Evolutionary conservation across 1,140 invertebrate genomes (phyloP).

Genomic region (Delia radicum): DNA sequence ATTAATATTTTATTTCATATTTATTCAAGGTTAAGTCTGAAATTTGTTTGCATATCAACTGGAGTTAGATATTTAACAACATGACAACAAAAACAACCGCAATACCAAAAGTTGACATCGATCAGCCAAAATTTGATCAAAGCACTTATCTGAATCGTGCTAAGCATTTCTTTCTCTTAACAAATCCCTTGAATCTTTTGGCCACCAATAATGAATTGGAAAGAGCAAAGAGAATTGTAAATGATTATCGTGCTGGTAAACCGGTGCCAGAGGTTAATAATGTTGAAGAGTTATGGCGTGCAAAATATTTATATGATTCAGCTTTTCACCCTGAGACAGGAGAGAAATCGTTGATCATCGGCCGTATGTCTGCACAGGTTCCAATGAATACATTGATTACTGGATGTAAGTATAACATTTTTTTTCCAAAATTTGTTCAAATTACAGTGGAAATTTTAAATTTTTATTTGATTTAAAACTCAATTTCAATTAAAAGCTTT

Average conservation of each 20-base stretch:
- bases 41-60: neutral
- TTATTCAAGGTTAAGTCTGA: neutral
- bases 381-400: constrained; percentile 92
- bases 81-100: constrained; percentile 32
- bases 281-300: constrained; percentile 70
- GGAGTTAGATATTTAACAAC: constrained; percentile 16
- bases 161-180: constrained; percentile 86
- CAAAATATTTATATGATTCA: constrained; percentile 82
- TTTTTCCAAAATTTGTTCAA: neutral
- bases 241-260: constrained; percentile 69
- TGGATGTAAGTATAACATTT: constrained; percentile 76
- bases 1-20: neutral
- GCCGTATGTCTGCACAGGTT: constrained; percentile 88
- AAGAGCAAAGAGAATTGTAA: constrained; percentile 66
- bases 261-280: constrained; percentile 62
- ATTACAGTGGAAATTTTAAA: no score
- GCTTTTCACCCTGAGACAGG: constrained; percentile 86
- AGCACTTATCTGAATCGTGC: constrained; percentile 81
- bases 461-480: no score
- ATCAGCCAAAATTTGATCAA: constrained; percentile 85
- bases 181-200: constrained; percentile 87
- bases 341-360: constrained; percentile 73
- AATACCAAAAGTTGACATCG: constrained; percentile 66
- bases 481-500: no score
- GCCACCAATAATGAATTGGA: constrained; percentile 69